These are phyloP conservation scores for Temnothorax longispinosus DNA, from an alignment of 1,140 invertebrate species.

Conservation along the genomic window DNA sequence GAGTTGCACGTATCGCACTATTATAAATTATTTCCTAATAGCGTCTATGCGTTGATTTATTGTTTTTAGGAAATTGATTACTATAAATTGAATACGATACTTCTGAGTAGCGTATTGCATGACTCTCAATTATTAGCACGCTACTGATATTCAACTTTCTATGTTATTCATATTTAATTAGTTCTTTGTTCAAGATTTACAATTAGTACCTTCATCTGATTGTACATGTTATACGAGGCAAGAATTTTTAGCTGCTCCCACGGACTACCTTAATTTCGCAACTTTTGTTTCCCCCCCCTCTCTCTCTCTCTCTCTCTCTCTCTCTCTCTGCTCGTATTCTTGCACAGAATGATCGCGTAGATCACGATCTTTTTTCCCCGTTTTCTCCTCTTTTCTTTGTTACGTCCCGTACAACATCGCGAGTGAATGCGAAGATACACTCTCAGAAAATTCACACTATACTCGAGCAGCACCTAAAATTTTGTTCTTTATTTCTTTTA, in stretches of 20 bases:
- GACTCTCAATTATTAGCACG: neutral
- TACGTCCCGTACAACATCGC: neutral
- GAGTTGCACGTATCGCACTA: neutral
- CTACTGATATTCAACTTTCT: neutral
- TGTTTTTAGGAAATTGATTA: neutral
- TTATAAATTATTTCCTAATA: neutral
- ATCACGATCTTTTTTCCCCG: constrained; percentile 4
- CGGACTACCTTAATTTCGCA: constrained; percentile 13
- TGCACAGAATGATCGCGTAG: neutral
- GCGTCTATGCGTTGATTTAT: too few relatives aligned
- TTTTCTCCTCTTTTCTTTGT: neutral
- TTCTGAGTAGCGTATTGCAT: neutral
- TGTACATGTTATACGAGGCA: neutral
- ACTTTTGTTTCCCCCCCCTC: neutral
- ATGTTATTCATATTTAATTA: constrained; percentile 2
- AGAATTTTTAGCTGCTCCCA: constrained; percentile 17
- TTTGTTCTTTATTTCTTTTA: neutral
- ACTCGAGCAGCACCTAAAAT: neutral
- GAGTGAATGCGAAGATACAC: neutral
- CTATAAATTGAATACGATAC: neutral
- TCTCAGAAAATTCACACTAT: neutral
- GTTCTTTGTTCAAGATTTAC: constrained; percentile 4
- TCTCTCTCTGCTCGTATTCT: neutral
- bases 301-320: neutral
- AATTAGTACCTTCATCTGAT: neutral